A percentile compares a stretch with the other conserved stretches of the same genome.
These are phyloP conservation scores for Colinus virginianus DNA, from an alignment of 2,113 vertebrate species.

Conservation along the genomic window DNA sequence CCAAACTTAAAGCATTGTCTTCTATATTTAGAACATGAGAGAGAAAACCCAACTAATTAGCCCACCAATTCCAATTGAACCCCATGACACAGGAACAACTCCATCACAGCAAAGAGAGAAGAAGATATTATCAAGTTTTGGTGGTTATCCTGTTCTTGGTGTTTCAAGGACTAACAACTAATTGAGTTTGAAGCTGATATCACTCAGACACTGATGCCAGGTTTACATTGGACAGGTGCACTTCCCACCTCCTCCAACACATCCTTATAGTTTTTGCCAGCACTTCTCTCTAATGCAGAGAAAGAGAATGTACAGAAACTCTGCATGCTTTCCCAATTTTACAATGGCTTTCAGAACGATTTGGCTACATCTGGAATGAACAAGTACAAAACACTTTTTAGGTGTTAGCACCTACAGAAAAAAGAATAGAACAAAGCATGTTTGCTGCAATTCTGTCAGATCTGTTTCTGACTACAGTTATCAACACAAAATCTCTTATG, in stretches of 20 bases:
- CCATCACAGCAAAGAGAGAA: accelerated
- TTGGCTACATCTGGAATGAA: neutral
- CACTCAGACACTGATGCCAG: neutral
- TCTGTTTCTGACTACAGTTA: neutral
- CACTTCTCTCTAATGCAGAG: neutral
- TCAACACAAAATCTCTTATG: neutral
- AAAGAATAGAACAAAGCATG: too few species aligned
- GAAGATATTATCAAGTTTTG: neutral
- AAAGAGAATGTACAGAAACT: neutral
- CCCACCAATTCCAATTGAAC: neutral
- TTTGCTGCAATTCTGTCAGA: neutral
- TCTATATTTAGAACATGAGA: neutral
- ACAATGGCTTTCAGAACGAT: neutral
- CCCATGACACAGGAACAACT: neutral
- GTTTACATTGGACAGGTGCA: accelerated
- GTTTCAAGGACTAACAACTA: neutral
- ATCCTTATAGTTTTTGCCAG: neutral
- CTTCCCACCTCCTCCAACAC: neutral
- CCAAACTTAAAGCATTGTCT: neutral
- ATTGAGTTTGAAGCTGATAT: neutral
- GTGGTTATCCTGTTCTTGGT: neutral
- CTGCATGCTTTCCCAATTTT: neutral
- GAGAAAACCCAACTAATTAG: neutral
- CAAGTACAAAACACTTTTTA: neutral
- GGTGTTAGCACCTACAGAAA: neutral